Percentiles rank a stretch among this genome's conserved stretches.
phyloP scores from a whole-genome alignment of 2,113 vertebrate genomes.

The Nyctereutes procyonoides region DNA sequence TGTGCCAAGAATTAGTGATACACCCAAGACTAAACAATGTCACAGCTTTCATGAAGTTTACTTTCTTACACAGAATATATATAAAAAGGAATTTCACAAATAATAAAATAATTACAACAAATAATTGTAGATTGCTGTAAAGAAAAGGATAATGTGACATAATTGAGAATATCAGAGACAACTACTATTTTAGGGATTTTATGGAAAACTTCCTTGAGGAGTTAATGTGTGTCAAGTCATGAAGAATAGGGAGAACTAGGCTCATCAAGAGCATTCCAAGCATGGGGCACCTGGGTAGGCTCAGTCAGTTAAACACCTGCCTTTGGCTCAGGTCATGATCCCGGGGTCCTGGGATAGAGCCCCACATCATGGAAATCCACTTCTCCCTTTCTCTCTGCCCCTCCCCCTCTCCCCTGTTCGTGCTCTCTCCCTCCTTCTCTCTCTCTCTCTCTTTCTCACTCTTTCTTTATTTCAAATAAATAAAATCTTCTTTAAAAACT shows the following conservation, averaged over 20 bases:
- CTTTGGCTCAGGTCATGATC: too few species aligned
- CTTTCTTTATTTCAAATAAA: too few species aligned
- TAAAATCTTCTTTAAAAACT: too few species aligned
- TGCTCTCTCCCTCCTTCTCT: too few species aligned
- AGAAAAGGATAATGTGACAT: background rate
- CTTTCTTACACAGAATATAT: background rate
- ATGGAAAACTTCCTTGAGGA: background rate
- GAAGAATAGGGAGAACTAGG: background rate
- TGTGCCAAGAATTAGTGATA: background rate
- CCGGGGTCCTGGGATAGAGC: too few species aligned
- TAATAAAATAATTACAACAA: background rate
- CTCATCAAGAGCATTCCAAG: background rate
- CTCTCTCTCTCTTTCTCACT: too few species aligned
- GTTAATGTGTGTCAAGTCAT: background rate
- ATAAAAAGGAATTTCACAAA: slow-evolving; percentile 5
- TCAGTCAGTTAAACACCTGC: too few species aligned
- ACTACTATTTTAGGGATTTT: background rate
- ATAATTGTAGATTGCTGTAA: background rate
- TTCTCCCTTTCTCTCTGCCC: too few species aligned
- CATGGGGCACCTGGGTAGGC: background rate
- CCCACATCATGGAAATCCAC: too few species aligned
- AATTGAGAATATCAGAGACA: background rate
- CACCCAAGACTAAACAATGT: background rate
- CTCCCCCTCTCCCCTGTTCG: too few species aligned
- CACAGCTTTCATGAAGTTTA: background rate